Percentiles rank a stretch among this genome's conserved stretches.
These are phyloP conservation scores for Melipona quadrifasciata DNA, from an alignment of 1,140 invertebrate genomes.

Conservation along the genomic window DNA sequence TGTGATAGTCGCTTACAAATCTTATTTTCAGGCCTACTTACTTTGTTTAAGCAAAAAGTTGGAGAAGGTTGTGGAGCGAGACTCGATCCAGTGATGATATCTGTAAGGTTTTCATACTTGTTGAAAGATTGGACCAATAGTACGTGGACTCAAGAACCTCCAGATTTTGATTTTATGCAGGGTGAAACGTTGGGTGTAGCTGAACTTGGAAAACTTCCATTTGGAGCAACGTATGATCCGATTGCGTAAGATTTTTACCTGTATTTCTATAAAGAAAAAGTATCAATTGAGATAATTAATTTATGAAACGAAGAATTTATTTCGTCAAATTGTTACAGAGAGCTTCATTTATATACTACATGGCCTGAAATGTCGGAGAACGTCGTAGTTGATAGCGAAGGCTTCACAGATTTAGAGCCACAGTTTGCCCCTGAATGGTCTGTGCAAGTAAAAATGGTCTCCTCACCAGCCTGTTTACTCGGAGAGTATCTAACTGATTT, in stretches of 20 bases:
- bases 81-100: conserved; percentile 87
- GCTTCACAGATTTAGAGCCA: conserved; percentile 94
- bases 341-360: conserved; percentile 90
- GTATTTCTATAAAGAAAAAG: neutral
- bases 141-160: conserved; percentile 87
- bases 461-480: conserved; percentile 85
- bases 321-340: conserved; percentile 81
- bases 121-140: conserved; percentile 87
- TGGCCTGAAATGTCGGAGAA: conserved; percentile 94
- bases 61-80: conserved; percentile 82
- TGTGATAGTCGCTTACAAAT: conserved; percentile 10
- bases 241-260: conserved; percentile 80
- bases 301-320: neutral
- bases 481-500: conserved; percentile 85
- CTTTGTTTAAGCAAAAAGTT: conserved; percentile 91
- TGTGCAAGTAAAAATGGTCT: conserved; percentile 84
- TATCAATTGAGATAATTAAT: neutral
- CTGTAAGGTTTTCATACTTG: conserved; percentile 91
- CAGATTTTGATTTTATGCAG: conserved; percentile 87
- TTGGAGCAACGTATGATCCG: conserved; percentile 92
- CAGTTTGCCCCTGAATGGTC: conserved; percentile 91
- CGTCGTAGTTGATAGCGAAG: conserved; percentile 93
- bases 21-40: conserved; percentile 84
- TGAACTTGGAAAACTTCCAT: conserved; percentile 87
- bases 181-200: conserved; percentile 83